These are phyloP conservation scores for Corynorhinus townsendii DNA, from an alignment of 2,113 vertebrate species.

Conservation along the genomic window DNA sequence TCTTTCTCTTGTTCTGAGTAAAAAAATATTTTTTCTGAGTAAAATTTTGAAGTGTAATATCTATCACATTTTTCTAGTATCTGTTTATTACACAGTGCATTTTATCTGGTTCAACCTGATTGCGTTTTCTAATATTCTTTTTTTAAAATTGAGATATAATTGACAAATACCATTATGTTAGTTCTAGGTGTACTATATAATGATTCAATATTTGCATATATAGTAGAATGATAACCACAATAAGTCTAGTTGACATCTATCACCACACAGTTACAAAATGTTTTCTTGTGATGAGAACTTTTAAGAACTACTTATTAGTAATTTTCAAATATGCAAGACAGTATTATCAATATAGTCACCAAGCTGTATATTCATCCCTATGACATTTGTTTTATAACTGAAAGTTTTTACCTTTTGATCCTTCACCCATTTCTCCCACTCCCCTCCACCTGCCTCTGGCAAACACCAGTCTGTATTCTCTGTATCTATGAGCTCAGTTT, in stretches of 20 bases:
- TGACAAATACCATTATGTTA: not conserved
- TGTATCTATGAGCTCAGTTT: not conserved
- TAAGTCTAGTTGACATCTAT: not conserved
- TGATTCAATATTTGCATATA: not conserved
- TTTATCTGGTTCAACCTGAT: not conserved
- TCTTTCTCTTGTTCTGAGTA: slow-evolving; percentile 14
- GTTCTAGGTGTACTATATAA: not conserved
- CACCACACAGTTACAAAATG: not conserved
- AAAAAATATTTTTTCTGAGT: not conserved
- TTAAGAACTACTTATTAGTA: not conserved
- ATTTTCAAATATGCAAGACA: not conserved
- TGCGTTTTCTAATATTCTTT: not conserved
- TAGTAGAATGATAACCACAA: not conserved
- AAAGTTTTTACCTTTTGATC: not conserved
- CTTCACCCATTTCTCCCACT: not conserved
- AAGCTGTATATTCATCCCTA: not conserved
- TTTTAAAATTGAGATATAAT: not conserved
- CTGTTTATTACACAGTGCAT: not conserved
- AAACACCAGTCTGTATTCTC: not conserved
- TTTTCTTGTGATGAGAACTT: not conserved
- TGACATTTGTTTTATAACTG: not conserved
- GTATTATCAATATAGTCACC: not conserved
- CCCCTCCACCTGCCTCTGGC: not conserved
- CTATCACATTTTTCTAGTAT: not conserved
- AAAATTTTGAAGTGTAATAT: not conserved